Evolutionary conservation across 2,113 vertebrate species (phyloP), one percentile per base, ranked within the genome.

Genomic region (Sinocyclocheilus grahami): DNA sequence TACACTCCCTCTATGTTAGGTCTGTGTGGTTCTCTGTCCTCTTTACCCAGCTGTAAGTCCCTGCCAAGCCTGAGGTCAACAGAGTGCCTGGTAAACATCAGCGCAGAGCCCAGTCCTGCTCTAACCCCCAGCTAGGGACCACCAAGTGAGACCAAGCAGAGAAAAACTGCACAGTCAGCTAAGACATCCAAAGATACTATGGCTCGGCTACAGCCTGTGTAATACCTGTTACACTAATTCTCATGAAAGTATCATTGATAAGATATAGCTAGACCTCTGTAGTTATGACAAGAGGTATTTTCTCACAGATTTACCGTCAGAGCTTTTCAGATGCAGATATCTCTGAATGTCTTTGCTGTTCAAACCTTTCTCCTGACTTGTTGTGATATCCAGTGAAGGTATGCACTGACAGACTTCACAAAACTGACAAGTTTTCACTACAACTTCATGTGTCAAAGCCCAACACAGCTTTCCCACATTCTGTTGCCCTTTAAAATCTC

Each of bases 11-110:
- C 97, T 91, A 97, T 98, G 96, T 94, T 97, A 94, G 97, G 97
- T 85, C 95, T 98, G 89, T 98, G 97, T 90, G 97, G 97, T 76
- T 99, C 98, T 74, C 92, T 99, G 96, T 96, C 95, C 53, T 99
- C 98, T 86, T 93, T 99, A 88, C 98, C 96, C 75, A 98, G 98
- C 95, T 97, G 97, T 95, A 98, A 97, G 92, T 98, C 98, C 90
- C 94, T 98, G 92, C 94, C 96, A 81, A 98, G 97, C 93, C 96
- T 99, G 93, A 98, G 98, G 93, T 99, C 98, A 93, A 99, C 97
- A 63, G 97, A 99, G 94, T 99, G 97, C 94, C 96, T 99, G 96
- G 97, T 99, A 89, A 96, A 97, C 93, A 97, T 98, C 94, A 98
- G 97, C 92, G 96, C 96, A 0, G 97, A 98, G 91, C 97, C 95